Conservation (phyloP, 30 jellyfish, hydroid and myxozoan genomes). For the Pseudorhiza aurosa region DNA sequence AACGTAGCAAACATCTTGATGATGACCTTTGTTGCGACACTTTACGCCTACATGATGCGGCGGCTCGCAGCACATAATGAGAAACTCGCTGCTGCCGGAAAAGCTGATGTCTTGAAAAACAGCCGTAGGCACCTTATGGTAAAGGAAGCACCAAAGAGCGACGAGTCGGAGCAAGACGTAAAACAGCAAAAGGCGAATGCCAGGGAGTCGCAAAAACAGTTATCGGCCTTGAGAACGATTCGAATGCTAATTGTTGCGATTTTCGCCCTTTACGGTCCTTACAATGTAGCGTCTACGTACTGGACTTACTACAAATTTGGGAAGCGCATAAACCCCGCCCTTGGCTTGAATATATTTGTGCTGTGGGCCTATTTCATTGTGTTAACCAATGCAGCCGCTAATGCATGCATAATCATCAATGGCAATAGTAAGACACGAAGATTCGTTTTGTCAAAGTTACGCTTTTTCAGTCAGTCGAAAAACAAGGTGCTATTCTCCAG, state of each 20-base stretch:
- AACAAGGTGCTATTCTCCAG: neutral
- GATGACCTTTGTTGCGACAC: conserved; percentile 19
- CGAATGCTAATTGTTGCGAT: conserved; percentile 31
- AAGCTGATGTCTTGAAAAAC: neutral
- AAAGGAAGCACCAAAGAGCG: neutral
- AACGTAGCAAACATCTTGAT: conserved; percentile 1
- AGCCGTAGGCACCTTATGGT: neutral
- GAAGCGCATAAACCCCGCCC: conserved; percentile 2
- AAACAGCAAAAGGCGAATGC: neutral
- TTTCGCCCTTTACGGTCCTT: conserved; percentile 44
- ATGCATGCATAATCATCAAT: conserved; percentile 40
- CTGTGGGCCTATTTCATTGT: conserved; percentile 33
- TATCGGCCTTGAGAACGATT: conserved; percentile 31
- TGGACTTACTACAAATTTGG: conserved; percentile 43
- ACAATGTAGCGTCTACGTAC: conserved; percentile 20
- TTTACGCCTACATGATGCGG: conserved; percentile 30
- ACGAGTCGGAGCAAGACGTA: neutral
- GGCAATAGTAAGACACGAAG: conserved; percentile 27
- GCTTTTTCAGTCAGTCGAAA: neutral
- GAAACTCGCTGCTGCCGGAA: neutral
- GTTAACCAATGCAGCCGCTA: conserved; percentile 36
- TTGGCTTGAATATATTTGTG: neutral
- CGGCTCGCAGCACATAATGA: neutral
- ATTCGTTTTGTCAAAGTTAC: neutral
- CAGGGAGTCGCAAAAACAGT: conserved; percentile 13